Evolutionary conservation across 2,888 invertebrate species (phyloP).

Genomic region (Dioctria rufipes): DNA sequence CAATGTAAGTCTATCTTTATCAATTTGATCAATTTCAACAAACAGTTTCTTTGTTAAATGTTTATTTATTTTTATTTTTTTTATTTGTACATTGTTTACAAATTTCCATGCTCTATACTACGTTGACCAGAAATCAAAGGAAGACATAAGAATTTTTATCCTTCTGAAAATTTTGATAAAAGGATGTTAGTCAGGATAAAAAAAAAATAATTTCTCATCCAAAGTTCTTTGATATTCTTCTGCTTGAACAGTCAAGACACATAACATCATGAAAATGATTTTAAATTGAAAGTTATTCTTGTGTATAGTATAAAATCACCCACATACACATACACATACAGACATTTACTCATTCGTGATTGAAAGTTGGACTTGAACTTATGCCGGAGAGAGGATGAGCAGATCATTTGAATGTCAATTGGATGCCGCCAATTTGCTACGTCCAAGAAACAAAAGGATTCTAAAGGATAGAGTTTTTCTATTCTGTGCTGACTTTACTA

Average conservation of each 20-base stretch:
- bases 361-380: background rate
- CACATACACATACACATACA: background rate
- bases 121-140: background rate
- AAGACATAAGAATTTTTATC: too few relatives aligned
- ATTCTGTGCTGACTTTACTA: background rate
- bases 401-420: conserved; percentile 19
- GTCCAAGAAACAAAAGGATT: conserved; percentile 8
- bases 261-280: conserved; percentile 21
- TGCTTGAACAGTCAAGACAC: conserved; percentile 29
- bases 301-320: too few relatives aligned
- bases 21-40: too few relatives aligned
- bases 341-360: background rate
- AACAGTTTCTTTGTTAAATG: too few relatives aligned
- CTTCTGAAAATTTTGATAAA: background rate
- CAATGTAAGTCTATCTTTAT: conserved; percentile 68
- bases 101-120: background rate
- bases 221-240: conserved; percentile 43
- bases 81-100: conserved; percentile 2
- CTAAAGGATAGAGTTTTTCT: background rate
- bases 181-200: conserved; percentile 16
- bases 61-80: background rate
- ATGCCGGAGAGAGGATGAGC: too few relatives aligned
- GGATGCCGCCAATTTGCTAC: conserved; percentile 9
- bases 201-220: conserved; percentile 36
- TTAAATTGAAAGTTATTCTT: background rate